These are phyloP conservation scores for Meda fulgida DNA, from an alignment of 2,797 vertebrate genomes.

Conservation along the genomic window DNA sequence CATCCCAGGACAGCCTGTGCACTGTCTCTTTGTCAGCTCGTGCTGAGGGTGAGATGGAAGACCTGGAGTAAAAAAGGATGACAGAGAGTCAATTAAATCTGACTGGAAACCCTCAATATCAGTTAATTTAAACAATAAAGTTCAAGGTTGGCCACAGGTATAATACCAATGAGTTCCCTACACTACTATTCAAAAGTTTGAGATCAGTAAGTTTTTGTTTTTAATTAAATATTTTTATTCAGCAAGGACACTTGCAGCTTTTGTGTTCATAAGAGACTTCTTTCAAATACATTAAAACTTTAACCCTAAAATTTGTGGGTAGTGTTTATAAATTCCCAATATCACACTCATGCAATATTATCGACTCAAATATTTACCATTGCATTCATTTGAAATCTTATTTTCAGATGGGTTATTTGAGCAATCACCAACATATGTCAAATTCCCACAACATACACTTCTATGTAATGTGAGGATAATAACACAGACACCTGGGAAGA, in stretches of 20 bases:
- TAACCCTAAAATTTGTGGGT: neutral
- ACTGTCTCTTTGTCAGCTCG: conserved; percentile 85
- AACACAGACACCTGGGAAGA: conserved; percentile 85
- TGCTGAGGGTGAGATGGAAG: conserved; percentile 90
- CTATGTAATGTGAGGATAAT: neutral
- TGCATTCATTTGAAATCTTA: neutral
- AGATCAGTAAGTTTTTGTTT: neutral
- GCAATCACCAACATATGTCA: neutral
- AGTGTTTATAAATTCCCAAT: neutral
- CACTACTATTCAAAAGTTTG: neutral
- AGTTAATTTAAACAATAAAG: neutral
- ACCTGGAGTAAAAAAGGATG: conserved; percentile 73
- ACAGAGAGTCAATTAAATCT: neutral
- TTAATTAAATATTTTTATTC: neutral
- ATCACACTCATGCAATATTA: neutral
- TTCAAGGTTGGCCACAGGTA: neutral
- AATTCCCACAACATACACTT: neutral
- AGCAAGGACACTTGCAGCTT: neutral
- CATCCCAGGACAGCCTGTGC: conserved; percentile 90
- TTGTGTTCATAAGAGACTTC: neutral
- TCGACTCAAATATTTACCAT: neutral
- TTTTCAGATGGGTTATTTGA: neutral
- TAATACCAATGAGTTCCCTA: neutral
- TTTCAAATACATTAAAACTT: neutral
- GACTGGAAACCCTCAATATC: neutral